Evolutionary conservation across 1,140 invertebrate species (phyloP).

Genomic region (Conus ventricosus): DNA sequence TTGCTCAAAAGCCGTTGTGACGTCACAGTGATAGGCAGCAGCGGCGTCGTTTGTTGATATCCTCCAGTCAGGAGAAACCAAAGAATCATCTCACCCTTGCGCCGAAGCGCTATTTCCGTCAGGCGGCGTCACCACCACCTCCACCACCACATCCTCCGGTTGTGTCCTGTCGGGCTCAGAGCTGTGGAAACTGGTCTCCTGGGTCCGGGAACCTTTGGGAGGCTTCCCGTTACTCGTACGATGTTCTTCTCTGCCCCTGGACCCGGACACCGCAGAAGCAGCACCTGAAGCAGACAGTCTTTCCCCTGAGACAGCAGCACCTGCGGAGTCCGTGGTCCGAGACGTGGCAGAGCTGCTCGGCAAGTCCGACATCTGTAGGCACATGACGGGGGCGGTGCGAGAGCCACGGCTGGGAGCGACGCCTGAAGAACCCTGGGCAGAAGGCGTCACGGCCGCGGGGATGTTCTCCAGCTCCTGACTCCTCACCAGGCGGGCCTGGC

Average conservation of each 20-base stretch:
- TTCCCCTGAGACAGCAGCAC: background rate
- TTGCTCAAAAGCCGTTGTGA: too few species aligned
- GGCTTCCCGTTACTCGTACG: background rate
- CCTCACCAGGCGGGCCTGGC: background rate
- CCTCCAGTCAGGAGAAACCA: background rate
- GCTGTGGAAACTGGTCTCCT: background rate
- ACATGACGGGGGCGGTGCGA: background rate
- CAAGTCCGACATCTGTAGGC: background rate
- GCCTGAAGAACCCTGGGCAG: background rate
- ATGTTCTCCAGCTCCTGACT: background rate
- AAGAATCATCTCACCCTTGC: background rate
- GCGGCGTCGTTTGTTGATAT: too few species aligned
- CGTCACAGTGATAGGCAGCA: too few species aligned
- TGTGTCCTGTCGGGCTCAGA: background rate
- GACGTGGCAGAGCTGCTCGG: background rate
- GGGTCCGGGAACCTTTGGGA: background rate
- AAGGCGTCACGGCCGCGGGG: background rate
- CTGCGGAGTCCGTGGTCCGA: background rate
- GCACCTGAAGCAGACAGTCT: background rate
- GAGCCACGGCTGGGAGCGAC: background rate
- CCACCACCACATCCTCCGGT: background rate
- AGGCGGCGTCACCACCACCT: background rate
- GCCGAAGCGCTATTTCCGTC: background rate
- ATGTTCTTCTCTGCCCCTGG: background rate
- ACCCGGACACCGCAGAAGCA: background rate